These are phyloP conservation scores for Amphilophus citrinellus DNA, from an alignment of 2,113 vertebrate genomes.

Conservation along the genomic window DNA sequence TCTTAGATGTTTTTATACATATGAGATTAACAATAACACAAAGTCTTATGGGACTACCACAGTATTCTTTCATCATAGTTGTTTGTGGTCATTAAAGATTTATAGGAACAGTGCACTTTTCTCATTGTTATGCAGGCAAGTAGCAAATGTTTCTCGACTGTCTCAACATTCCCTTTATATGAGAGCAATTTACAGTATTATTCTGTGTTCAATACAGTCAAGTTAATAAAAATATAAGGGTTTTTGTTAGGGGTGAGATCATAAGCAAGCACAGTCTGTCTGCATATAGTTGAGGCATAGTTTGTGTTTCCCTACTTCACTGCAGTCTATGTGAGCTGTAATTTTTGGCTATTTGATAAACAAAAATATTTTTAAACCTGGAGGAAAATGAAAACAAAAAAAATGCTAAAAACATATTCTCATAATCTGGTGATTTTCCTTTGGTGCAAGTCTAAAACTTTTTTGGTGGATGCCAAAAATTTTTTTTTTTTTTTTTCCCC, in stretches of 20 bases:
- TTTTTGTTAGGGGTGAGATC: neutral
- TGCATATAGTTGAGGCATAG: no score
- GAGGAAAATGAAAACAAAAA: neutral
- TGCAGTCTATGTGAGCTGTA: neutral
- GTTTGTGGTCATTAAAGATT: neutral
- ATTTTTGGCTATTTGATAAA: neutral
- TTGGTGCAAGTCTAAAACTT: neutral
- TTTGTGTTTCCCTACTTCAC: neutral
- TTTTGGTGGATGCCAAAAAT: neutral
- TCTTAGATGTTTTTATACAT: neutral
- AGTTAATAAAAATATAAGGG: neutral
- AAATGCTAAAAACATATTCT: neutral
- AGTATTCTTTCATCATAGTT: neutral
- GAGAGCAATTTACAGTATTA: neutral
- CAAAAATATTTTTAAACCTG: neutral
- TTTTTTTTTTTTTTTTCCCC: no score
- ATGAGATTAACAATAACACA: neutral
- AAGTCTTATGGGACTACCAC: accelerated
- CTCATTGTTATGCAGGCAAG: accelerated
- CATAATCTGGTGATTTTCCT: neutral
- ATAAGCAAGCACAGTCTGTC: neutral
- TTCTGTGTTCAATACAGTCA: neutral
- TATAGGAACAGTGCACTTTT: neutral
- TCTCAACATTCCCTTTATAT: neutral
- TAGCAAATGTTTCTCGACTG: neutral